Base-by-base conservation (phyloP, 2,113 vertebrate species). In the Kobus ellipsiprymnus region DNA sequence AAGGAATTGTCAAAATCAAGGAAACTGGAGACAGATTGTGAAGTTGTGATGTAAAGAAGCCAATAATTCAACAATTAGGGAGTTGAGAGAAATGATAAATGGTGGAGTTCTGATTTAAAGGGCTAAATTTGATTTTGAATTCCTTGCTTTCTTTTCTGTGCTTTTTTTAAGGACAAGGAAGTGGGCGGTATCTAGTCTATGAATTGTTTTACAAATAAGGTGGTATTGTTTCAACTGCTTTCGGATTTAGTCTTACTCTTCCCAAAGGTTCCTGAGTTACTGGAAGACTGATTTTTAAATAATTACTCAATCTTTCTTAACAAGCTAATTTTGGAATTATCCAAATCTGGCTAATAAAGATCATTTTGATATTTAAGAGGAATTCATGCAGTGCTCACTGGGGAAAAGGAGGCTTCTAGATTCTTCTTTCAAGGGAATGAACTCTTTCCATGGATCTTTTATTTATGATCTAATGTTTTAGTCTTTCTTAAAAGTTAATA, bases 41-140 rank as follows among this genome's bases (percentile, higher is more conserved):
- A 90, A 55, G 7, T 30, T 83, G 81, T 12, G 30, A 36, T 71
- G 29, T 33, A 86, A 59, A 59, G 17, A 36, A 83, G 40, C 7
- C 36, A 40, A 86, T n/a, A 87, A 90, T 82, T 85, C 40, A 92
- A 50, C 27, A 78, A 59, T 21, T n/a, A 54, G 6, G 8, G 30
- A 91, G 25, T 50, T 87, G 60, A 93, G n/a, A 82, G 81, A 93
- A 89, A 87, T 71, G 90, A 92, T 71, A 94, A 92, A 60, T 84
- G 44, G 14, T 36, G 3, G 29, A 25, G 9, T 9, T 78, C 21
- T 62, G 27, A 6, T 62, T 48, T 78, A 91, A 48, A 81, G 71
- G 25, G 29, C 14, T 62, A 94, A 60, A 83, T 82, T 60, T n/a
- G 4, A 6, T 48, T 94, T 87, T 36, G 36, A 55, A 36, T 91